Evolutionary conservation across 2,888 invertebrate genomes (phyloP).

Genomic region (Chloroclysta siterata): DNA sequence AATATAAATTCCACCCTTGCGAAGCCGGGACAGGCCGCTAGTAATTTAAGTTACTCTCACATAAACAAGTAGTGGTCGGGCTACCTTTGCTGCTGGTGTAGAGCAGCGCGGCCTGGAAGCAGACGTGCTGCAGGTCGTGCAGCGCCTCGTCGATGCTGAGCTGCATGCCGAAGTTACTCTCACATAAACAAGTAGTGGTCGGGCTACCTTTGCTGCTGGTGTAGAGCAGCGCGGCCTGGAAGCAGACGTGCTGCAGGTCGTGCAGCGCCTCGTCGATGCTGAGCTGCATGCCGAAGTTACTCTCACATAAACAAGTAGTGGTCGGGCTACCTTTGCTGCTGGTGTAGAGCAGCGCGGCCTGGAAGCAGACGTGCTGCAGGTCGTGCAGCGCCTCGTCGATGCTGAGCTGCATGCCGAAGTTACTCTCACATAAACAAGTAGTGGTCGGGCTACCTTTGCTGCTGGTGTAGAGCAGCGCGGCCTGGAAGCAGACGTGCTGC

Average conservation of each 20-base stretch:
- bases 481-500: slow-evolving; percentile 97
- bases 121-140: slow-evolving; percentile 93
- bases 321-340: slow-evolving; percentile 87
- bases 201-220: slow-evolving; percentile 90
- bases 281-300: slow-evolving; percentile 99
- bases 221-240: slow-evolving; percentile 98
- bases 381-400: slow-evolving; percentile 96
- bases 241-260: slow-evolving; percentile 95
- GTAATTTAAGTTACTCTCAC: no score
- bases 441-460: no score
- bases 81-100: slow-evolving; percentile 92
- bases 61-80: no score
- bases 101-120: slow-evolving; percentile 98
- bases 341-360: slow-evolving; percentile 98
- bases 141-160: slow-evolving; percentile 96
- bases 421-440: no score
- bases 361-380: slow-evolving; percentile 96
- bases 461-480: slow-evolving; percentile 97
- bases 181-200: no score
- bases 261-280: slow-evolving; percentile 96
- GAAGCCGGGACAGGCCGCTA: no score
- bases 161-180: slow-evolving; percentile 99
- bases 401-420: slow-evolving; percentile 98
- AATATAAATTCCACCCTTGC: no score
- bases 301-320: no score